Percentiles rank a stretch among this genome's conserved stretches.
phyloP scores from a whole-genome alignment of 1,140 invertebrate genomes.

The Drosophila seguyi region DNA sequence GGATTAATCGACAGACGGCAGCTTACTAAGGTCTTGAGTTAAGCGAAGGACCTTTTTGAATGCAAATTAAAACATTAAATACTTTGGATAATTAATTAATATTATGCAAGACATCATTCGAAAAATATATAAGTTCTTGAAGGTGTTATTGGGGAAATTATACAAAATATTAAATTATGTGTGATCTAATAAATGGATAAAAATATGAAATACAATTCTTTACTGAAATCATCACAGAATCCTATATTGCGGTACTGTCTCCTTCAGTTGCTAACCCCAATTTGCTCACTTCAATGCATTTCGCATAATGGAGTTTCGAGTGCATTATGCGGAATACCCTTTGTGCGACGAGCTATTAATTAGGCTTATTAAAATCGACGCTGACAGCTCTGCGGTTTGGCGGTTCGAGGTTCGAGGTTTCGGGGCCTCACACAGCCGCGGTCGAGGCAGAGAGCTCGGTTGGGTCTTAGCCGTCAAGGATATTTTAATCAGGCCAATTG shows the following conservation, averaged over 20 bases:
- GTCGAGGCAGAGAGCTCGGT: background rate
- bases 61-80: background rate
- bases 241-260: background rate
- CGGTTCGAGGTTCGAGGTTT: constrained; percentile 37
- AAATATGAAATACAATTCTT: background rate
- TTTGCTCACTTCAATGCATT: constrained; percentile 15
- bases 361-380: constrained; percentile 78
- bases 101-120: background rate
- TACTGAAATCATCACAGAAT: background rate
- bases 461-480: constrained; percentile 58
- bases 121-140: background rate
- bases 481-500: constrained; percentile 81
- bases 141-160: background rate
- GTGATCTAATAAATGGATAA: too few relatives aligned
- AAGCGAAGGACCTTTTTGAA: background rate
- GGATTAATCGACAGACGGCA: constrained; percentile 14
- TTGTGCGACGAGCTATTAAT: constrained; percentile 68
- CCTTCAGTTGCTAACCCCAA: background rate
- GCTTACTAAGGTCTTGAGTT: background rate
- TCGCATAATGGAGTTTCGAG: constrained; percentile 50
- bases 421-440: constrained; percentile 14
- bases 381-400: constrained; percentile 67
- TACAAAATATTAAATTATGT: background rate
- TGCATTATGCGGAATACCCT: constrained; percentile 37
- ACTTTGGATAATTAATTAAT: too few relatives aligned